phyloP scores from a whole-genome alignment of 2,888 invertebrate species.

The Sesia apiformis region DNA sequence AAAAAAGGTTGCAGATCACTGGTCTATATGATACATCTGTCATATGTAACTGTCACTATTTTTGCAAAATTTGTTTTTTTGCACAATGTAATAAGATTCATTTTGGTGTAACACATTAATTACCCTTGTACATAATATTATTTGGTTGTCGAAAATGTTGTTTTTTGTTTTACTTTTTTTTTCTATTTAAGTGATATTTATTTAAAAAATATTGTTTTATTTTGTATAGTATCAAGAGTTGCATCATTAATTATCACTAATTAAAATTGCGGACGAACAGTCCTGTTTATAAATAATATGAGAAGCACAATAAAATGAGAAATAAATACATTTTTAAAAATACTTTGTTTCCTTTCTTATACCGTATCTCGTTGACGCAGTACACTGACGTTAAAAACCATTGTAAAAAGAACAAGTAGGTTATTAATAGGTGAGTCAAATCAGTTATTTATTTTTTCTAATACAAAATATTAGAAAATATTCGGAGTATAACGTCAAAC shows the following conservation, averaged over 20 bases:
- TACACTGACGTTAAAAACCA: too few relatives aligned
- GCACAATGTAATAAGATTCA: too few relatives aligned
- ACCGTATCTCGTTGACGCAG: too few relatives aligned
- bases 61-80: too few relatives aligned
- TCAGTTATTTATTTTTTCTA: too few relatives aligned
- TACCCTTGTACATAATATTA: slow-evolving; percentile 1
- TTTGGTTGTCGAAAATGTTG: slow-evolving; percentile 11
- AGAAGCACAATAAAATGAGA: slow-evolving; percentile 71
- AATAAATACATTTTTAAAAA: slow-evolving; percentile 68
- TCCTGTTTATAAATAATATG: slow-evolving; percentile 63
- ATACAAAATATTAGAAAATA: too few relatives aligned
- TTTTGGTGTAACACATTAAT: neutral
- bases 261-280: slow-evolving; percentile 42
- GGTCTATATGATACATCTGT: too few relatives aligned
- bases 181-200: slow-evolving; percentile 46
- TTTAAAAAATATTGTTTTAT: slow-evolving; percentile 47
- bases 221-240: slow-evolving; percentile 44
- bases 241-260: slow-evolving; percentile 43
- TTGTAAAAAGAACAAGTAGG: too few relatives aligned
- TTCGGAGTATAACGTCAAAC: too few relatives aligned
- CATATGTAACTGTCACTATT: too few relatives aligned
- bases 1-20: too few relatives aligned
- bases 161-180: slow-evolving; percentile 29
- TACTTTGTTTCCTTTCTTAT: slow-evolving; percentile 15
- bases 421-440: too few relatives aligned